Base-by-base conservation (phyloP, 2,113 vertebrate genomes). In the Erpornis zantholeuca region DNA sequence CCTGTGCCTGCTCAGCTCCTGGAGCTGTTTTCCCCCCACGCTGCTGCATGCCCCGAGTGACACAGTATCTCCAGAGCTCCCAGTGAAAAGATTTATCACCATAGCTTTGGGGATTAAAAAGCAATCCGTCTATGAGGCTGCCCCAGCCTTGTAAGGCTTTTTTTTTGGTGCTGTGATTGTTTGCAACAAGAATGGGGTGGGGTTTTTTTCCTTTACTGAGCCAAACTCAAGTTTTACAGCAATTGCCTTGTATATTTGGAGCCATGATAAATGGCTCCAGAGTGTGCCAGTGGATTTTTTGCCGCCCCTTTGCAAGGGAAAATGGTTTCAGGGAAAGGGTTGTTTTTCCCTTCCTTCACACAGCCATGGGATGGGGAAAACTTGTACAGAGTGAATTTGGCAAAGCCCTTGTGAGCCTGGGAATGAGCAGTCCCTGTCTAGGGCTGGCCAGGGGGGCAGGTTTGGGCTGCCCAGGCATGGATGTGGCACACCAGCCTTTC, bases 131-230 rank as follows among this genome's bases (percentile, higher is more conserved):
- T 71, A 15, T 15, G 75, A 91, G 75, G 78, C 94, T 78, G 88
- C n/a, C 64, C 64, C 96, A 86, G 96, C 96, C 97, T 97, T 97
- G 95, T 97, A 97, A 95, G 97, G 94, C 92, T 87, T 77, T 95
- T 94, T 87, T 87, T 84, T 91, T 63, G 45, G 85, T 64, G n/a
- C 94, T 45, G 53, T 70, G 63, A 52, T 65, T 83, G 88, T 94
- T 94, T 91, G 88, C 59, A 64, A 86, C 63, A 94, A 88, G 54
- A 71, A 56, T n/a, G 65, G 76, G 66, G 40, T 92, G 53, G 12
- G 18, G 0, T 82, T 72, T 92, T 71, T 77, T 77, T 49, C 52
- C 56, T 79, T 66, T 40, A 54, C 4, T 0, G 52, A 90, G 90
- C 72, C 91, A 91, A 94, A 91, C 61, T 70, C 75, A 72, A 92